A percentile compares a stretch with the other conserved stretches of the same genome.
Evolutionary conservation across 1,140 invertebrate species (phyloP).

Genomic region (Acromyrmex echinatior): DNA sequence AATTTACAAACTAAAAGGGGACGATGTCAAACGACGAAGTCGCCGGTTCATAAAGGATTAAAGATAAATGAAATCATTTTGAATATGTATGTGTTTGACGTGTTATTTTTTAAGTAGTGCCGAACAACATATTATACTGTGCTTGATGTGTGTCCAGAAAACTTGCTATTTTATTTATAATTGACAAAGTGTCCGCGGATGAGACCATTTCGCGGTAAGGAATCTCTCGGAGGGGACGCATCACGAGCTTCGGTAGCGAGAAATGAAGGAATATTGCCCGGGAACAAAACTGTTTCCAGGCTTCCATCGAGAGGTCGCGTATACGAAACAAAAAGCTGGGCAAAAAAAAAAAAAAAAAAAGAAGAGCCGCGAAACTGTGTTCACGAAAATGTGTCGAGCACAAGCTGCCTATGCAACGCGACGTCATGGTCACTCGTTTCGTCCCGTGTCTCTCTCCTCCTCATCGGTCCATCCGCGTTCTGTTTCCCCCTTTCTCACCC

Average conservation of each 20-base stretch:
- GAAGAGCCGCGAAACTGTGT: conserved; percentile 66
- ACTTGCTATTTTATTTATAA: background rate
- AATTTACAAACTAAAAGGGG: too few species aligned
- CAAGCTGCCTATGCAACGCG: conserved; percentile 69
- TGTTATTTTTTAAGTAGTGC: background rate
- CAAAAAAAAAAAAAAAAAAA: conserved; percentile 42
- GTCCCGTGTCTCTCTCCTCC: conserved; percentile 38
- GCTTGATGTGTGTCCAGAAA: background rate
- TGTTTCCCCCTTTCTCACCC: conserved; percentile 64
- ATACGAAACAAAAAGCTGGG: conserved; percentile 65
- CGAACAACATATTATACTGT: background rate
- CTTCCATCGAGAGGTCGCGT: conserved; percentile 56
- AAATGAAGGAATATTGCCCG: conserved; percentile 62
- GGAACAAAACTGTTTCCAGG: conserved; percentile 61
- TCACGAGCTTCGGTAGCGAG: conserved; percentile 56
- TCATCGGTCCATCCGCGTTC: conserved; percentile 17
- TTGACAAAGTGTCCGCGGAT: background rate
- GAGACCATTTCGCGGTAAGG: conserved; percentile 22
- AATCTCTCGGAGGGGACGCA: conserved; percentile 37
- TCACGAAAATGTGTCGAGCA: conserved; percentile 73
- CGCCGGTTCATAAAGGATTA: too few species aligned
- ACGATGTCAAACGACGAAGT: too few species aligned
- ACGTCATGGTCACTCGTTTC: conserved; percentile 66
- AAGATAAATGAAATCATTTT: background rate
- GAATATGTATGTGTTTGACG: background rate